Conservation (phyloP, 1,140 invertebrate genomes). For the Phenacoccus solenopsis region DNA sequence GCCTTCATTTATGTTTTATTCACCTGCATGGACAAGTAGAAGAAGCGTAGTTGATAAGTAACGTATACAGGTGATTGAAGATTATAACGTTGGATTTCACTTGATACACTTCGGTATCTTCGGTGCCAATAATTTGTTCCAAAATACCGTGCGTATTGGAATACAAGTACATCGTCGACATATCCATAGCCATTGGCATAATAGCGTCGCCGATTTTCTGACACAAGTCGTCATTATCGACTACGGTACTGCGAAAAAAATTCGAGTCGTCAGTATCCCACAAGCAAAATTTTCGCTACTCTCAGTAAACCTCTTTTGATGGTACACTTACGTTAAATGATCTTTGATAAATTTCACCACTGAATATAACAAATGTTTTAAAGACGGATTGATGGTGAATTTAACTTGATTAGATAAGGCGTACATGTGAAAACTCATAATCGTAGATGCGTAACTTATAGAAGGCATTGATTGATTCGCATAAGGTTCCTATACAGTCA, state of each 20-base stretch:
- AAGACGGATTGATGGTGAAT: conserved; percentile 51
- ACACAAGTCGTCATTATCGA: conserved; percentile 21
- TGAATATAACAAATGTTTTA: conserved; percentile 52
- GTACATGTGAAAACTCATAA: conserved; percentile 32
- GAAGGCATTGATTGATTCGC: conserved; percentile 66
- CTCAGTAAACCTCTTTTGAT: conserved; percentile 34
- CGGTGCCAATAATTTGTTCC: conserved; percentile 33
- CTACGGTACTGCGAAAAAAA: conserved; percentile 41
- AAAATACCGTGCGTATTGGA: conserved; percentile 44
- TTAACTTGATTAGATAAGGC: conserved; percentile 34
- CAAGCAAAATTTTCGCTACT: no score
- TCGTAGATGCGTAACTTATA: conserved; percentile 59
- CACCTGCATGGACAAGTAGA: conserved; percentile 23
- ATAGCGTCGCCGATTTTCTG: conserved; percentile 44
- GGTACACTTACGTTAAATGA: conserved; percentile 43
- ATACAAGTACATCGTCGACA: conserved; percentile 54
- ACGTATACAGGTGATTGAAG: conserved; percentile 47
- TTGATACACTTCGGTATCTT: conserved; percentile 18
- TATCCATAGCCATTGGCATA: conserved; percentile 58
- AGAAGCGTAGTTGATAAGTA: conserved; percentile 46
- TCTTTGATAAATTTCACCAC: conserved; percentile 53
- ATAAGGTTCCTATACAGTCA: conserved; percentile 58
- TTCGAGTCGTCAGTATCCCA: no score
- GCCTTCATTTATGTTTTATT: no score
- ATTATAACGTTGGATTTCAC: neutral